Evolutionary conservation across 2,888 invertebrate genomes (phyloP).

Genomic region (Phorcus lineatus): DNA sequence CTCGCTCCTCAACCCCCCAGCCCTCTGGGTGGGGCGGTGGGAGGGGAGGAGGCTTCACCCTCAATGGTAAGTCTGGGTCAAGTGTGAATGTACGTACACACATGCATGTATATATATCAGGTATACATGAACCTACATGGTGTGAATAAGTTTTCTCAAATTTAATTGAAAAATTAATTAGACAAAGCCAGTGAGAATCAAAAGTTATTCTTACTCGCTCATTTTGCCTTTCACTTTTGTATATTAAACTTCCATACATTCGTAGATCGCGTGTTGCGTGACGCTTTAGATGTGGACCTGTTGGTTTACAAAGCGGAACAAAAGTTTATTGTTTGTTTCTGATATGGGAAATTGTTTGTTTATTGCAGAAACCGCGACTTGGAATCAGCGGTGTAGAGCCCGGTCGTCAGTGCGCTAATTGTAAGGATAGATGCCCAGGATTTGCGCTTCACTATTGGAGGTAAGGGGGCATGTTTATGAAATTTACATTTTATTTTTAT

Average conservation of each 20-base stretch:
- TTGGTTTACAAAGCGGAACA: neutral
- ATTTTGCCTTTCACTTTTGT: neutral
- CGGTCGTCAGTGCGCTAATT: neutral
- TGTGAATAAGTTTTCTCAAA: too few relatives aligned
- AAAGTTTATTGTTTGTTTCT: neutral
- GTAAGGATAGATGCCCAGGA: neutral
- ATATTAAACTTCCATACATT: neutral
- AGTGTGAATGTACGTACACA: neutral
- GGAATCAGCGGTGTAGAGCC: constrained; percentile 2
- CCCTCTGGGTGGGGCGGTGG: neutral
- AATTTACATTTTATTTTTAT: neutral
- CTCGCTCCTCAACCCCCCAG: neutral
- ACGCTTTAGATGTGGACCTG: neutral
- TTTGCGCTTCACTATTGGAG: neutral
- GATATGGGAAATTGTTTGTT: neutral
- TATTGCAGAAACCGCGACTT: neutral
- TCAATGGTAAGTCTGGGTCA: neutral
- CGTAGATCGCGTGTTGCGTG: neutral
- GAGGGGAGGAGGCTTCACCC: constrained; percentile 4
- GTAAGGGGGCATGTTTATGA: neutral
- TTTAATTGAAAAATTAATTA: too few relatives aligned
- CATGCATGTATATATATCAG: too few relatives aligned
- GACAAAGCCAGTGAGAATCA: too few relatives aligned
- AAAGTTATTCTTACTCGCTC: too few relatives aligned
- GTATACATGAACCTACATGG: too few relatives aligned